A percentile compares a stretch with the other conserved stretches of the same genome.
Conservation (phyloP, 2,113 vertebrate species). For the Sarotherodon lohbergeri region DNA sequence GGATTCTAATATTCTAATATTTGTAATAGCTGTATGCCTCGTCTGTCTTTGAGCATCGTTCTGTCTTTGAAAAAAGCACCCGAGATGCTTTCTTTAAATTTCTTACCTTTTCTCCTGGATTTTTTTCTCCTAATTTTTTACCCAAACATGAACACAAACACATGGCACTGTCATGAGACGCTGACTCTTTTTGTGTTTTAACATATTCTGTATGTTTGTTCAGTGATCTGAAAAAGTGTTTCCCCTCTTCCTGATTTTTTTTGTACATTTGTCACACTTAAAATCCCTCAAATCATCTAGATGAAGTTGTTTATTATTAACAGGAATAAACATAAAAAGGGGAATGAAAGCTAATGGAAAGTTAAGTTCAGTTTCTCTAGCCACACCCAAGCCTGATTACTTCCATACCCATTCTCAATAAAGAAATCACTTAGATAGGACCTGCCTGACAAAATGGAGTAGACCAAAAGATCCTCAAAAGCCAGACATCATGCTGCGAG, state of each 20-base stretch:
- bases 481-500: background rate
- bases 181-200: background rate
- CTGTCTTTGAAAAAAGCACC: background rate
- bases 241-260: background rate
- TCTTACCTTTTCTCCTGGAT: background rate
- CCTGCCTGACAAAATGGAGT: background rate
- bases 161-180: rapidly evolving
- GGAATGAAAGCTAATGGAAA: background rate
- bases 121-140: background rate
- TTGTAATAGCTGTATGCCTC: background rate
- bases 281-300: background rate
- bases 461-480: background rate
- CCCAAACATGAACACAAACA: background rate
- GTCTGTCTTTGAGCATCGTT: background rate
- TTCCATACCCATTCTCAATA: rapidly evolving
- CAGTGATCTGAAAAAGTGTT: background rate
- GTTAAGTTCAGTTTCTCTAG: background rate
- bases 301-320: background rate
- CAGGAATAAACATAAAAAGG: background rate
- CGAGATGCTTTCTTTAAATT: background rate
- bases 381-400: background rate
- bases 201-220: background rate
- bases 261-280: background rate
- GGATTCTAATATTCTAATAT: background rate
- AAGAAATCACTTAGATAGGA: background rate